Base-by-base conservation (phyloP, 2,797 vertebrate genomes). In the Centropyge bicolor region DNA sequence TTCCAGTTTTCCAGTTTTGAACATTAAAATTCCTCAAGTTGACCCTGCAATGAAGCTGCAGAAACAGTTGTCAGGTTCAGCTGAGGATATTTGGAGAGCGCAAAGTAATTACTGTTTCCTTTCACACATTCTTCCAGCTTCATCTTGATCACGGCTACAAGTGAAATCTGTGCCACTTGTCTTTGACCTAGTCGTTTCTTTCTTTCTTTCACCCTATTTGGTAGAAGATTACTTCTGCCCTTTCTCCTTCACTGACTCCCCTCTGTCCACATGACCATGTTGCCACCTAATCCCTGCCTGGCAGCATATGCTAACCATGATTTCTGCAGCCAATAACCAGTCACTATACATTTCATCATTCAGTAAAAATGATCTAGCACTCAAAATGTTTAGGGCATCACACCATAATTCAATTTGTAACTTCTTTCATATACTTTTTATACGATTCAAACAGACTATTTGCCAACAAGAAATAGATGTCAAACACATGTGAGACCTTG, bases 241-340 rank as follows among this genome's bases (percentile, higher is more conserved):
- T 66, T 49, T 55, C 59, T 62, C 41, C 62, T 66, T 69, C 17
- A 40, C 65, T 36, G 41, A 56, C 31, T 67, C 35, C 65, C 38
- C 45, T 3, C 66, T 41, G 46, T 49, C 54, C 67, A 36, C 43
- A 27, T 70, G 65, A 62, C 56, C 74, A 68, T 16, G 49, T 22
- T 52, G 17, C 60, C 43, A 67, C 61, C 35, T 71, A 72, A 74
- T 70, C 57, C 48, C 60, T 46, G 31, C n/a, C 31, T 75, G 76
- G 57, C 65, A 72, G 12, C 61, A 46, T 27, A 45, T 64, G 65
- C 40, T 64, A 20, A 64, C 49, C 27, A 36, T 31, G 20, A 57
- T 66, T 59, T 62, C 38, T 70, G 22, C 6, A 20, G 16, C 24
- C 27, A 57, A n/a, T 20, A 41, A 55, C 17, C n/a, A 31, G 16